Evolutionary conservation across 2,888 invertebrate genomes (phyloP).

Genomic region (Athalia circularis): DNA sequence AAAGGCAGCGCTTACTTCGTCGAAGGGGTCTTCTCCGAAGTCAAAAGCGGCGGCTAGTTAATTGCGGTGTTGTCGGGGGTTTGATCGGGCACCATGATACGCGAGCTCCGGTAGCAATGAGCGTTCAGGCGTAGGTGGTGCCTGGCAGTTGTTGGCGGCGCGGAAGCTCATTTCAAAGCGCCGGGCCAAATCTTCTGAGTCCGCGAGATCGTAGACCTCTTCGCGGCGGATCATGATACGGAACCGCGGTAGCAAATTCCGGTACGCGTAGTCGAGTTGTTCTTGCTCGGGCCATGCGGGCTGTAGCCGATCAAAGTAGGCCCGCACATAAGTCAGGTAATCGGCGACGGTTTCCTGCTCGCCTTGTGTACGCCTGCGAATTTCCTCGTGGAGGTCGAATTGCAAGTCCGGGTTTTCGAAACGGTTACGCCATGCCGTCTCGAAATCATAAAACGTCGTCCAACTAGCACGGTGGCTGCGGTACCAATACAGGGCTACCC

Average conservation of each 20-base stretch:
- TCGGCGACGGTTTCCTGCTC: conserved; percentile 1
- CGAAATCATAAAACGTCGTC: neutral
- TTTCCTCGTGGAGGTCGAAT: conserved; percentile 6
- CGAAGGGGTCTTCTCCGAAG: too few species aligned
- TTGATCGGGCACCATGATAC: too few species aligned
- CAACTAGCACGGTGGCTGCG: neutral
- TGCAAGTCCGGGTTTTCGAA: conserved; percentile 4
- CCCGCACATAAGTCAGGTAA: too few species aligned
- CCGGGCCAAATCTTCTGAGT: neutral
- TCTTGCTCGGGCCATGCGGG: conserved; percentile 7
- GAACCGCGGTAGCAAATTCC: conserved; percentile 5
- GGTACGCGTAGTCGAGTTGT: neutral
- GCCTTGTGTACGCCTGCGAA: neutral
- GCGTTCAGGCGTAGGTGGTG: neutral
- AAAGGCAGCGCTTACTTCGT: too few species aligned
- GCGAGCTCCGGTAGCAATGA: neutral
- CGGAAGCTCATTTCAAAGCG: neutral
- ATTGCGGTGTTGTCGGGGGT: too few species aligned
- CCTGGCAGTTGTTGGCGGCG: neutral
- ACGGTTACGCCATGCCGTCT: neutral
- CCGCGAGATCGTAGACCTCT: neutral
- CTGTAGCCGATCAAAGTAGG: too few species aligned
- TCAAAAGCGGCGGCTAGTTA: too few species aligned
- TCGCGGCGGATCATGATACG: neutral
- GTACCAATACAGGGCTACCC: conserved; percentile 1